phyloP scores from a whole-genome alignment of 2,888 invertebrate genomes.

The Vandiemenella viatica region DNA sequence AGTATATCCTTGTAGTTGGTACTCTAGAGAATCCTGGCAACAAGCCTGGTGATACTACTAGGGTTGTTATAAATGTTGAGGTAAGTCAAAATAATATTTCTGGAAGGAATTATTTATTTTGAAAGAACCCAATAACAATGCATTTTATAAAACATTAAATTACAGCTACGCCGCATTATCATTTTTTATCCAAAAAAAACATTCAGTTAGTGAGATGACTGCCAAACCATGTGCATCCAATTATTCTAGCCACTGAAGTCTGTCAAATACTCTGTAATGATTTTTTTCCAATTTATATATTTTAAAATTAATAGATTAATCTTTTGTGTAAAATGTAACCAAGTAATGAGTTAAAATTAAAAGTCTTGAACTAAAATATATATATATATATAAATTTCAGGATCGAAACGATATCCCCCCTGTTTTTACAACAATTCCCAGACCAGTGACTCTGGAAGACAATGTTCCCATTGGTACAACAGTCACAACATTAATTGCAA shows the following conservation, averaged over 20 bases:
- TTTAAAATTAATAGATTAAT: too few relatives aligned
- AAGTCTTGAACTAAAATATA: background rate
- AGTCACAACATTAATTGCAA: slow-evolving; percentile 62
- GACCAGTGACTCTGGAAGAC: slow-evolving; percentile 70
- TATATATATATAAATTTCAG: slow-evolving; percentile 28
- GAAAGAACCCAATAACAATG: too few relatives aligned
- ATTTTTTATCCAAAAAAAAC: too few relatives aligned
- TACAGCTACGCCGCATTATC: too few relatives aligned
- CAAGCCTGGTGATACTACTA: slow-evolving; percentile 53
- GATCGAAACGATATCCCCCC: slow-evolving; percentile 82
- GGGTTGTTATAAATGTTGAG: slow-evolving; percentile 55
- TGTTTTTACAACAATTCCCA: slow-evolving; percentile 66
- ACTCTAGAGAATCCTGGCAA: slow-evolving; percentile 67
- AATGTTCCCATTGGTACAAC: slow-evolving; percentile 66
- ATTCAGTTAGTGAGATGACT: too few relatives aligned
- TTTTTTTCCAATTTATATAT: too few relatives aligned
- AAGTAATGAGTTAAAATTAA: background rate
- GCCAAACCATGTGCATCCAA: too few relatives aligned
- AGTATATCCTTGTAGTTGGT: slow-evolving; percentile 62
- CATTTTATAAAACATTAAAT: too few relatives aligned
- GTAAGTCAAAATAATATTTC: too few relatives aligned
- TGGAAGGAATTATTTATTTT: too few relatives aligned
- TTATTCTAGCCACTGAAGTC: too few relatives aligned
- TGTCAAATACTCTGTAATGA: background rate
- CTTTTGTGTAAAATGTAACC: background rate